Base-by-base conservation (phyloP, 2,113 vertebrate genomes). In the Halcyon senegalensis region DNA sequence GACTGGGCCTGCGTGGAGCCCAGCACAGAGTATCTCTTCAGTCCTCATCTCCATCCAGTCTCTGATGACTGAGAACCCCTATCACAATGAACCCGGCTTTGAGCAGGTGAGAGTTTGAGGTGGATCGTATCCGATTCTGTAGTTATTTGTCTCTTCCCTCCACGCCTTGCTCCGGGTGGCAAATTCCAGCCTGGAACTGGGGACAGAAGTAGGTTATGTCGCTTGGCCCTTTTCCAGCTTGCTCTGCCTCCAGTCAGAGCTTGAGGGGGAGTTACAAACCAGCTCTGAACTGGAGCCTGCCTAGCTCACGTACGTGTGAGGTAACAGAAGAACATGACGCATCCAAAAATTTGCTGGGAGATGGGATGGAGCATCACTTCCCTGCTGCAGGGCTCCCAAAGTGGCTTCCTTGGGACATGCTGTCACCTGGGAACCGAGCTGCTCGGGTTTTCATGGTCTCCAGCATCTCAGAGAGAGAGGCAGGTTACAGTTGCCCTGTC, bases 11-110 rank as follows among this genome's bases (percentile, higher is more conserved):
- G 99, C 99, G 1, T 99, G 99, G 99, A 99, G 99, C 97, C 99
- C 99, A 48, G 99, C 99, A 33, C 99, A 99, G 97, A 99, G 99
- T 60, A 99, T 99, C 97, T 99, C 99, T 16, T 99, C 99, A 6
- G 99, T 99, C 73, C 99, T 99, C 76, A 99, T 99, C 97, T 99
- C 99, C 93, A 99, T 99, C 97, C 99, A 99, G 97, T 99, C 99
- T 31, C 98, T 99, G 93, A 99, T 99, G 99, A 99, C 99, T 0
- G 99, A 99, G 96, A 99, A 99, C 94, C 99, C 99, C 4, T 99
- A 99, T 88, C 99, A 99, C 98, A 99, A 99, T 10, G 99, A 99
- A 66, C 99, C 99, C 2, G 99, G 99, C 86, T 99, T 99, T 84
- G 99, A 99, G 94, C 99, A 99, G 99, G 99, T 99, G 97, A 96